Evolutionary conservation across 2,888 invertebrate genomes (phyloP).

Genomic region (Thereva nobilitata): DNA sequence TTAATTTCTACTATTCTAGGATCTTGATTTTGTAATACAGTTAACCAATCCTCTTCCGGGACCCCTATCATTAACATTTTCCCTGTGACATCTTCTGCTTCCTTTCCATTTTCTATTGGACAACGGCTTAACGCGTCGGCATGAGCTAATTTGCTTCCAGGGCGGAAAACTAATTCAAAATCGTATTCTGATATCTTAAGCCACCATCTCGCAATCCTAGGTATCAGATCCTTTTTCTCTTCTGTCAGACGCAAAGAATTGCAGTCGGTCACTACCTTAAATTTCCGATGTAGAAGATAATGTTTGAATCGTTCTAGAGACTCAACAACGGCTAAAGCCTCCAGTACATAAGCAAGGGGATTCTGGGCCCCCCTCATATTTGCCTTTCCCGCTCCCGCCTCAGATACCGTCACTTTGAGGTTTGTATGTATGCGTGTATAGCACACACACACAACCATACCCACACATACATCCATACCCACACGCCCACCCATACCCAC

Average conservation of each 20-base stretch:
- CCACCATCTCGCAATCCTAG: background rate
- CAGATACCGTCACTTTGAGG: too few species aligned
- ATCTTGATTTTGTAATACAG: background rate
- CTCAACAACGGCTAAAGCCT: background rate
- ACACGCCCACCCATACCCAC: too few species aligned
- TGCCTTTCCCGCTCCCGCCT: too few species aligned
- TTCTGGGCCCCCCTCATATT: too few species aligned
- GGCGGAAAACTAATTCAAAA: conserved; percentile 5
- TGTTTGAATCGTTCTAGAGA: background rate
- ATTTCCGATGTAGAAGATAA: background rate
- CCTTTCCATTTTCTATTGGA: background rate
- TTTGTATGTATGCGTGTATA: too few species aligned
- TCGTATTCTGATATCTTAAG: background rate
- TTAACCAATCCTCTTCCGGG: background rate
- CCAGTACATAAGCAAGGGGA: too few species aligned
- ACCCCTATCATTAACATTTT: background rate
- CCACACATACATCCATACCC: too few species aligned
- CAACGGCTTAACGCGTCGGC: background rate
- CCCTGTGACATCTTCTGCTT: background rate
- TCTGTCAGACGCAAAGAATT: background rate
- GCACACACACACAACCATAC: too few species aligned
- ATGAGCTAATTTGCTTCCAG: background rate
- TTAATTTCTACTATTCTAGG: background rate
- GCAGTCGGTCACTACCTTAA: background rate
- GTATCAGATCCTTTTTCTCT: background rate